Conservation (phyloP, 2,888 invertebrate genomes). For the Pseudococcus jackbeardsleyi region DNA sequence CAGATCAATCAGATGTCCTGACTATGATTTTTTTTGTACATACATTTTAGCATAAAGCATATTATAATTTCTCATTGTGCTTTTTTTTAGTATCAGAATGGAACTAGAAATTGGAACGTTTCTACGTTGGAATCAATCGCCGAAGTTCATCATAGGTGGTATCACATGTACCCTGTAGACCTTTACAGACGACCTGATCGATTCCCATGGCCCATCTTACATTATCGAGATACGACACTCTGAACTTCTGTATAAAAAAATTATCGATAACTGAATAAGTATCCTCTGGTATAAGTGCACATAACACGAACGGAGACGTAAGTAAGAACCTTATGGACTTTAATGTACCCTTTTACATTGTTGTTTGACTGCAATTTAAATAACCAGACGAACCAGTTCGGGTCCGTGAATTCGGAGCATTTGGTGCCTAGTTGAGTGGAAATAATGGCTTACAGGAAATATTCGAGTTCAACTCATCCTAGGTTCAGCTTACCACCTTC, state of each 20-base stretch:
- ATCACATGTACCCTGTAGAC: not conserved
- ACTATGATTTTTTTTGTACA: too few relatives aligned
- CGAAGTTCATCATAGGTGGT: slow-evolving; percentile 16
- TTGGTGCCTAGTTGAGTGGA: slow-evolving; percentile 64
- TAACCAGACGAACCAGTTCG: slow-evolving; percentile 61
- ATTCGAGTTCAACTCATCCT: slow-evolving; percentile 57
- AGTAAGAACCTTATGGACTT: slow-evolving; percentile 19
- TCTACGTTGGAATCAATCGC: not conserved
- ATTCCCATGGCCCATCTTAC: not conserved
- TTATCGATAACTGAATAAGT: slow-evolving; percentile 25
- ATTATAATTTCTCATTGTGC: too few relatives aligned
- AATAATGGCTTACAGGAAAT: slow-evolving; percentile 63
- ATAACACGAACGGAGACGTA: not conserved
- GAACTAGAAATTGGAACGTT: too few relatives aligned
- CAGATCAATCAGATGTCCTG: too few relatives aligned
- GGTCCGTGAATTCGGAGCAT: slow-evolving; percentile 62
- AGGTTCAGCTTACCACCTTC: slow-evolving; percentile 64
- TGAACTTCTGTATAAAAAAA: slow-evolving; percentile 41
- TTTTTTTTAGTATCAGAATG: too few relatives aligned
- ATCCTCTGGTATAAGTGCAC: not conserved
- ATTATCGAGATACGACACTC: slow-evolving; percentile 32
- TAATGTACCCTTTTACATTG: slow-evolving; percentile 57
- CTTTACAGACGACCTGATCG: not conserved
- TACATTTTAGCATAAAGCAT: too few relatives aligned
- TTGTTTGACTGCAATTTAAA: slow-evolving; percentile 55